These are phyloP conservation scores for Mola mola DNA, from an alignment of 2,113 vertebrate genomes.

Conservation along the genomic window DNA sequence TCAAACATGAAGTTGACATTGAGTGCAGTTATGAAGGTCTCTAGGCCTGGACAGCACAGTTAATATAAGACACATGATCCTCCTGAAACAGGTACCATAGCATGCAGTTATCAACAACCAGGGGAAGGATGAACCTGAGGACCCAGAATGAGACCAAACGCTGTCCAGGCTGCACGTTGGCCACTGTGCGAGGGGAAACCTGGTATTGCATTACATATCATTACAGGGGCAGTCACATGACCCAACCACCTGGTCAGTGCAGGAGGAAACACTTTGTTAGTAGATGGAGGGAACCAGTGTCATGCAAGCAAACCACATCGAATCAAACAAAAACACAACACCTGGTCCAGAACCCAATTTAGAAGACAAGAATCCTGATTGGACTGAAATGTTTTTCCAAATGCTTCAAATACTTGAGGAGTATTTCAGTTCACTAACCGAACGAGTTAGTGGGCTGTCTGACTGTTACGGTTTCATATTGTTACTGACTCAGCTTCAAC, in stretches of 20 bases:
- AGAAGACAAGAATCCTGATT: slow-evolving; percentile 15
- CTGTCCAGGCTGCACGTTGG: slow-evolving; percentile 22
- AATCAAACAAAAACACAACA: slow-evolving; percentile 12
- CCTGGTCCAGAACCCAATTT: slow-evolving; percentile 4
- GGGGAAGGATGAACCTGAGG: slow-evolving; percentile 31
- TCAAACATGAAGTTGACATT: slow-evolving; percentile 41
- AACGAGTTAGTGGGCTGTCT: too few species aligned
- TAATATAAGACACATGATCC: slow-evolving; percentile 54
- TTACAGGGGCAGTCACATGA: slow-evolving; percentile 4
- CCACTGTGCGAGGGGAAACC: slow-evolving; percentile 16
- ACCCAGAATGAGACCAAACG: slow-evolving; percentile 37
- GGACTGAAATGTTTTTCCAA: slow-evolving; percentile 30
- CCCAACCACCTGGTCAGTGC: slow-evolving; percentile 58
- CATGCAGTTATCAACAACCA: slow-evolving; percentile 74
- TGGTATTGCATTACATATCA: not conserved
- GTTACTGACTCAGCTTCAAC: not conserved
- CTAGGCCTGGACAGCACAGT: slow-evolving; percentile 31
- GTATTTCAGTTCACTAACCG: not conserved
- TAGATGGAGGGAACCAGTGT: slow-evolving; percentile 45
- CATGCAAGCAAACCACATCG: slow-evolving; percentile 60
- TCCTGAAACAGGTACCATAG: slow-evolving; percentile 61
- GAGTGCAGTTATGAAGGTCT: slow-evolving; percentile 57
- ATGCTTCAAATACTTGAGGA: slow-evolving; percentile 48
- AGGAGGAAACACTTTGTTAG: slow-evolving; percentile 60
- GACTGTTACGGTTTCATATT: too few species aligned